Evolutionary conservation across 1,140 invertebrate species (phyloP).

Genomic region (Zaprionus vittiger): DNA sequence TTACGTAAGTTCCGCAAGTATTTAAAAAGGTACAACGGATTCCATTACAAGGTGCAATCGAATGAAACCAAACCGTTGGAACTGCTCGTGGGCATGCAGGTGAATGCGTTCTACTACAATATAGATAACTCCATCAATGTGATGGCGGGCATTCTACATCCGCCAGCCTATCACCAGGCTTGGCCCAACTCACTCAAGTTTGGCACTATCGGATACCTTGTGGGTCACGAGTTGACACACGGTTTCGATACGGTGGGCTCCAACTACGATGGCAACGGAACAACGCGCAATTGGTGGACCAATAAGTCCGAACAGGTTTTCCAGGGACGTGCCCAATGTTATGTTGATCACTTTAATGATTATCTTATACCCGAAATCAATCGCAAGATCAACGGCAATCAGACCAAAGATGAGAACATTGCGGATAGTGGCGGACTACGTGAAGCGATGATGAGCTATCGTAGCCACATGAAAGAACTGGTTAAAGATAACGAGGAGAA

Average conservation of each 20-base stretch:
- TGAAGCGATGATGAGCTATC: slow-evolving; percentile 94
- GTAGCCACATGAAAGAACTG: slow-evolving; percentile 59
- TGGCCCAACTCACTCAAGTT: slow-evolving; percentile 77
- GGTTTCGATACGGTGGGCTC: slow-evolving; percentile 70
- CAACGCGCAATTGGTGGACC: slow-evolving; percentile 75
- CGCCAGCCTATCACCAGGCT: slow-evolving; percentile 93
- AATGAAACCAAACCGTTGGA: slow-evolving; percentile 66
- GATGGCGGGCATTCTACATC: slow-evolving; percentile 95
- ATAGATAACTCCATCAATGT: slow-evolving; percentile 77
- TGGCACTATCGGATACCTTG: slow-evolving; percentile 70
- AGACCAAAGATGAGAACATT: slow-evolving; percentile 89
- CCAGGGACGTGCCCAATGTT: slow-evolving; percentile 87
- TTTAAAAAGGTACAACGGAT: slow-evolving; percentile 57
- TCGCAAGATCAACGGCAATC: slow-evolving; percentile 86
- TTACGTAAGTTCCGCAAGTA: slow-evolving; percentile 35
- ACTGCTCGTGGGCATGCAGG: slow-evolving; percentile 65
- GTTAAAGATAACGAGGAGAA: slow-evolving; percentile 78
- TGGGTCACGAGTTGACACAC: slow-evolving; percentile 79
- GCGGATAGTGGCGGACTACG: slow-evolving; percentile 95
- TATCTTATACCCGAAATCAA: slow-evolving; percentile 85
- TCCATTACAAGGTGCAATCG: slow-evolving; percentile 38
- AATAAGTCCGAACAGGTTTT: slow-evolving; percentile 63
- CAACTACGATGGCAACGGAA: slow-evolving; percentile 50
- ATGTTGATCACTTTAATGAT: slow-evolving; percentile 88
- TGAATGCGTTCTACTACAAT: slow-evolving; percentile 79